phyloP scores from a whole-genome alignment of 2,888 invertebrate genomes.

The Anodontia alba region DNA sequence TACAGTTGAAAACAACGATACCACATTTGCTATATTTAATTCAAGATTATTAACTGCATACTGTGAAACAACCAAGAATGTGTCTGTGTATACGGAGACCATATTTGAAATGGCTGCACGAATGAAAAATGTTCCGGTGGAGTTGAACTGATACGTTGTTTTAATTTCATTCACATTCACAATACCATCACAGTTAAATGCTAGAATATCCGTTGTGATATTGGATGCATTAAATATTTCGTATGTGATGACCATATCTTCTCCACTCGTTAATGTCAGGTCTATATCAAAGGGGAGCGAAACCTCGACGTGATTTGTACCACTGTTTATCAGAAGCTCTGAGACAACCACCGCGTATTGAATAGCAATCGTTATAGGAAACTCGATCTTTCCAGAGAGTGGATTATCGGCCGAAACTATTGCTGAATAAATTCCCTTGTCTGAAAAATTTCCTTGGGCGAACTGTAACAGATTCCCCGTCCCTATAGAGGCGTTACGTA shows the following conservation, averaged over 20 bases:
- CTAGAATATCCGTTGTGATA: neutral
- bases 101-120: constrained; percentile 24
- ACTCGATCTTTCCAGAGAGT: neutral
- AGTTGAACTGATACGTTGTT: neutral
- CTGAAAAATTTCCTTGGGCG: neutral
- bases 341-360: neutral
- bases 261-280: neutral
- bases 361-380: constrained; percentile 6
- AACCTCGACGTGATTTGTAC: neutral
- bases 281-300: neutral
- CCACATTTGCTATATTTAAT: neutral
- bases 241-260: neutral
- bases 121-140: neutral
- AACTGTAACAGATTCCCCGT: neutral
- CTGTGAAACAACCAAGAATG: neutral
- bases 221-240: neutral
- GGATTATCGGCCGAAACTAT: constrained; percentile 21
- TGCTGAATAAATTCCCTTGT: constrained; percentile 14
- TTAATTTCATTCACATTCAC: neutral
- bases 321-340: neutral
- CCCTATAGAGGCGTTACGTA: neutral
- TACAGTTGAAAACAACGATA: neutral
- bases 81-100: neutral
- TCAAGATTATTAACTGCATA: neutral
- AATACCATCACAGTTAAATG: constrained; percentile 17